phyloP scores from a whole-genome alignment of 2,888 invertebrate species.

The Cephalotes varians region DNA sequence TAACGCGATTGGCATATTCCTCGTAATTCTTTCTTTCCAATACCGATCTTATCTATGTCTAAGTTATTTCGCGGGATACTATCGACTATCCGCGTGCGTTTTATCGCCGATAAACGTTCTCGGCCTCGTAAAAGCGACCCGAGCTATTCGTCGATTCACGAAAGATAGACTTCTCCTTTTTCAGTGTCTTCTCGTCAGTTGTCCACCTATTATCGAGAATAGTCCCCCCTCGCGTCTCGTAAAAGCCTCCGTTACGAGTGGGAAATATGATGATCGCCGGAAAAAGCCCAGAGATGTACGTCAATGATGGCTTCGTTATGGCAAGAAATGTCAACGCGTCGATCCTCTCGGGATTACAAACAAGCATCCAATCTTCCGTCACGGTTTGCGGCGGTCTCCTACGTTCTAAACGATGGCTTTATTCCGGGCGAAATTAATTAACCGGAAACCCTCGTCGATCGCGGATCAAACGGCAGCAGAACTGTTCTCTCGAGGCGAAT shows the following conservation, averaged over 20 bases:
- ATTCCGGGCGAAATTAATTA: not conserved
- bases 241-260: not conserved
- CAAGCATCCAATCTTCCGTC: not conserved
- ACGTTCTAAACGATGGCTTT: not conserved
- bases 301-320: not conserved
- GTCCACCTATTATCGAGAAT: not conserved
- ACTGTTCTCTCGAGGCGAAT: no score
- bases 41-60: not conserved
- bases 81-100: conserved; percentile 26
- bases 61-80: conserved; percentile 10
- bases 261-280: not conserved
- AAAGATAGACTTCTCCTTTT: not conserved
- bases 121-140: conserved; percentile 5
- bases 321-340: not conserved
- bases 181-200: not conserved
- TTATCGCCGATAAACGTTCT: conserved; percentile 25
- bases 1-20: not conserved
- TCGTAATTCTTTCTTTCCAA: not conserved
- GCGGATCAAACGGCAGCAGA: not conserved
- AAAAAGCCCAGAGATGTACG: not conserved
- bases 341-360: not conserved
- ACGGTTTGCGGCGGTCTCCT: not conserved
- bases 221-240: not conserved
- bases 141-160: not conserved
- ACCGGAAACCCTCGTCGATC: not conserved